Evolutionary conservation across 2,113 vertebrate species (phyloP), one percentile per base, ranked within the genome.

Genomic region (Platysternon megacephalum): DNA sequence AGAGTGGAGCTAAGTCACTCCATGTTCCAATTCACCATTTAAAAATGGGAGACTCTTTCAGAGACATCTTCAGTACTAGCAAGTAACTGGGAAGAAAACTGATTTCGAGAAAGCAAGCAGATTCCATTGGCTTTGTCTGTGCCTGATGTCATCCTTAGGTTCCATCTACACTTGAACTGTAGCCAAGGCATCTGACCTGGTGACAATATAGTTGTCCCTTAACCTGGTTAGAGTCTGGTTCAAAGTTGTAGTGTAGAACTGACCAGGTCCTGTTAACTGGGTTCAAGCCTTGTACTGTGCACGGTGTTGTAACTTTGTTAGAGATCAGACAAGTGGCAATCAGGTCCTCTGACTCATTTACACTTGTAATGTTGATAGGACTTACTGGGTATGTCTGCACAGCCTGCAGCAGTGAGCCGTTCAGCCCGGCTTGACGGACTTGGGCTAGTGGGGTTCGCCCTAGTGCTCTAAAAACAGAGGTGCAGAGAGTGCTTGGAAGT

Each of bases 151-250:
- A 84, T 76, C 49, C 44, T 42, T 65, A 32, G 49, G n/a, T 74
- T 4, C 29, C 80, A 16, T 48, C 12, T 22, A 24, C 44, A 49
- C 11, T 46, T 19, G 24, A 52, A 11, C n/a, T 42, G 82, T 24
- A 82, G 61, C 28, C 35, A 65, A 58, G 28, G 42, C n/a, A 44
- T 58, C 44, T 0, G 0, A 21, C 9, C 51, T 29, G 26, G 32
- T 53, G 88, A 91, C 1, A 1, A n/a, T 28, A 7, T 1, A 82
- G 9, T 29, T 84, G 44, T 48, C 28, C 2, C 0, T 68, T 55
- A 51, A 32, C 29, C 81, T 79, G 35, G 39, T 55, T 56, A 78
- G 19, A 46, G 0, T 0, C 24, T 32, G 39, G 8, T 56, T 78
- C 35, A 76, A 87, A 89, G 51, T 32, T 79, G 53, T 53, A 84